phyloP scores from a whole-genome alignment of 2,888 invertebrate genomes.

The Allolobophora icterica region DNA sequence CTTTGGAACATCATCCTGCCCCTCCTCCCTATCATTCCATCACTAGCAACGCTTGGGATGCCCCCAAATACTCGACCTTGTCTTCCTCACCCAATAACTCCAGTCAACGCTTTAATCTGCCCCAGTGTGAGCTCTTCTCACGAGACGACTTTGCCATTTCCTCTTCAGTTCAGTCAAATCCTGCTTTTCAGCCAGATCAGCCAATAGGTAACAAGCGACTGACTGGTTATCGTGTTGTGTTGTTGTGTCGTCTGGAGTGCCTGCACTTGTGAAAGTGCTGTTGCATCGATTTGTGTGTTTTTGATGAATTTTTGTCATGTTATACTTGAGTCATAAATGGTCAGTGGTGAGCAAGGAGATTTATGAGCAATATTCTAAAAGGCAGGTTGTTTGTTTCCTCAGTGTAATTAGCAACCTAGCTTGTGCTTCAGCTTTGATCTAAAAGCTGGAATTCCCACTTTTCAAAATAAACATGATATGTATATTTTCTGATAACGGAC shows the following conservation, averaged over 20 bases:
- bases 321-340: background rate
- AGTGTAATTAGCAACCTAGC: background rate
- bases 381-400: too few relatives aligned
- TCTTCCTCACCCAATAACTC: constrained; percentile 21
- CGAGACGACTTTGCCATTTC: background rate
- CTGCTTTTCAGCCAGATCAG: background rate
- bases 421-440: background rate
- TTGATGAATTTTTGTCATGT: background rate
- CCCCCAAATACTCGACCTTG: constrained; percentile 4
- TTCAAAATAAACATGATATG: background rate
- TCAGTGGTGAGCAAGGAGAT: background rate
- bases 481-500: background rate
- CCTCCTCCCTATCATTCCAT: constrained; percentile 5
- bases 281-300: background rate
- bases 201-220: constrained; percentile 24
- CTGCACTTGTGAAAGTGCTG: background rate
- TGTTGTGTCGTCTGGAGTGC: background rate
- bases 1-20: background rate
- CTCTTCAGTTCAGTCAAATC: constrained; percentile 17
- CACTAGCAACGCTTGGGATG: background rate
- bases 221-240: background rate
- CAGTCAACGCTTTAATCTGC: background rate
- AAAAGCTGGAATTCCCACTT: background rate
- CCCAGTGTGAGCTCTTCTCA: constrained; percentile 20
- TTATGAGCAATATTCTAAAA: background rate